A percentile compares a stretch with the other conserved stretches of the same genome.
Conservation (phyloP, 2,113 vertebrate species). For the Corapipo altera region DNA sequence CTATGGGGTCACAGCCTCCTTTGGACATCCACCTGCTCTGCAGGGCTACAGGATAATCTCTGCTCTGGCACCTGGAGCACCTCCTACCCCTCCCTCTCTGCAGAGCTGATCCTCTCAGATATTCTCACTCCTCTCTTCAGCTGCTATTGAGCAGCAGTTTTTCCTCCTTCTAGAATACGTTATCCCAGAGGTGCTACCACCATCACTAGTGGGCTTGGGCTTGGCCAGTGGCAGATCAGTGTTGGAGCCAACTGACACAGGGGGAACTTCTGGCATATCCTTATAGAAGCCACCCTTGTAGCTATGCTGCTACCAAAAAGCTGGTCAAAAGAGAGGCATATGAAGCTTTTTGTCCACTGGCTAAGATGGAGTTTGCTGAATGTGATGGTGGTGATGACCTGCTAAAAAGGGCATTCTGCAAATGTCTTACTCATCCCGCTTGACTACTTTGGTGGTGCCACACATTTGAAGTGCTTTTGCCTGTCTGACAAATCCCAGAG, state of each 20-base stretch:
- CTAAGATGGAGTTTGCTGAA: not conserved
- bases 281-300: not conserved
- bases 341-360: not conserved
- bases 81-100: not conserved
- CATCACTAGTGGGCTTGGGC: rapidly evolving
- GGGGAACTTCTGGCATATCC: not conserved
- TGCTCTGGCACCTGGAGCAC: not conserved
- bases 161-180: rapidly evolving
- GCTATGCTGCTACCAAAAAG: not conserved
- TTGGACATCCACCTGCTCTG: not conserved
- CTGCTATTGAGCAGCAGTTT: not conserved
- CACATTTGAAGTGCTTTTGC: not conserved
- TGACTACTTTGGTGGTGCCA: not conserved
- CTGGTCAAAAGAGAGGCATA: rapidly evolving
- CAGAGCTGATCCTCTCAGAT: not conserved
- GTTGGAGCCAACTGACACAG: not conserved
- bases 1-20: not conserved
- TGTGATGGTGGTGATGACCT: not conserved
- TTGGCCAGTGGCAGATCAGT: rapidly evolving
- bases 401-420: not conserved
- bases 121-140: not conserved
- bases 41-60: not conserved
- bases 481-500: not conserved
- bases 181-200: not conserved
- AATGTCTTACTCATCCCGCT: not conserved